Conservation (phyloP, 2,113 vertebrate species). For the Bolborhynchus lineola region DNA sequence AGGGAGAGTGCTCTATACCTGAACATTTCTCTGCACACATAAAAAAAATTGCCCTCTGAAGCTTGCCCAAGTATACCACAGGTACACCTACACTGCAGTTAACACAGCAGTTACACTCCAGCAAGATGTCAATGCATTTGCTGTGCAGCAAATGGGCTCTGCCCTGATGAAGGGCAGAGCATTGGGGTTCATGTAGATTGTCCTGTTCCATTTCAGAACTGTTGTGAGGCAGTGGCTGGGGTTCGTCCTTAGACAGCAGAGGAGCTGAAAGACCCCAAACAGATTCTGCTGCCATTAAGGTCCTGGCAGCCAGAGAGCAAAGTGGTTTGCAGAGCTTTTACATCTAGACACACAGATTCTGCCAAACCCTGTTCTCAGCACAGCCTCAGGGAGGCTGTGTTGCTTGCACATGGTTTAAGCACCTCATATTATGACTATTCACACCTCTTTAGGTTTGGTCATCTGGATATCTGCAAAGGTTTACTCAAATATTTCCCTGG, state of each 20-base stretch:
- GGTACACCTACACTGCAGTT: not conserved
- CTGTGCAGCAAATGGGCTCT: not conserved
- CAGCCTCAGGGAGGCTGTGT: not conserved
- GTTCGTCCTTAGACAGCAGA: not conserved
- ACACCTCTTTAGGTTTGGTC: not conserved
- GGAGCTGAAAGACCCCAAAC: not conserved
- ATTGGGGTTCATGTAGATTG: rapidly evolving
- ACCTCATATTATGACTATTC: not conserved
- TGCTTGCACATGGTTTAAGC: not conserved
- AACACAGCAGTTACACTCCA: not conserved
- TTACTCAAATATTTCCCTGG: not conserved
- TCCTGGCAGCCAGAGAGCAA: not conserved
- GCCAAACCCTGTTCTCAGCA: not conserved
- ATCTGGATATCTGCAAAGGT: not conserved
- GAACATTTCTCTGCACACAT: not conserved
- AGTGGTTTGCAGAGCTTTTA: not conserved
- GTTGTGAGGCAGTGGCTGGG: not conserved
- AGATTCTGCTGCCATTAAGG: not conserved
- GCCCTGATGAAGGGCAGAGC: not conserved
- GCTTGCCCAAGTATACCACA: not conserved
- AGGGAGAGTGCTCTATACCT: not conserved
- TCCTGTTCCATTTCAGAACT: not conserved
- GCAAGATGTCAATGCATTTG: rapidly evolving
- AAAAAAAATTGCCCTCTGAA: not conserved
- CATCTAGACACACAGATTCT: not conserved